A percentile compares a stretch with the other conserved stretches of the same genome.
phyloP scores from a whole-genome alignment of 2,797 vertebrate species.

The Basileuterus tristriatus region DNA sequence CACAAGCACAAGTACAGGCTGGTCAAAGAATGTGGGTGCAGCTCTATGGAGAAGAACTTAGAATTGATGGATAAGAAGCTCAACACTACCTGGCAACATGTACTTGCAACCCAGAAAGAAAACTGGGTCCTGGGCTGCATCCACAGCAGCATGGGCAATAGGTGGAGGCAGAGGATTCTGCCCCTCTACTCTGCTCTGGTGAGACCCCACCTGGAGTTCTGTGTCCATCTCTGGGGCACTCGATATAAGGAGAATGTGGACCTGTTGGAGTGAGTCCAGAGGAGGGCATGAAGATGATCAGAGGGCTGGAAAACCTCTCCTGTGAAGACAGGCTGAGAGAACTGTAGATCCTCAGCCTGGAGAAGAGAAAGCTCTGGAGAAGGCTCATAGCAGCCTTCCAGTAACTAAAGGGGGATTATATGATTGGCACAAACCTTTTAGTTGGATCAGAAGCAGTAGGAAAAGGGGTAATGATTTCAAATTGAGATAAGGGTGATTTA shows the following conservation, averaged over 20 bases:
- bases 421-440: neutral
- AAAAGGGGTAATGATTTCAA: neutral
- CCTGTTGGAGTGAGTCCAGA: neutral
- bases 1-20: neutral
- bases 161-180: neutral
- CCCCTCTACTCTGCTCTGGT: neutral
- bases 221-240: neutral
- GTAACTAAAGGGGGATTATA: neutral
- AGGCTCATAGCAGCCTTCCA: neutral
- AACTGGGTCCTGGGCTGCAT: neutral
- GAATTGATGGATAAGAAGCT: neutral
- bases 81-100: neutral
- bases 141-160: accelerated
- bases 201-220: neutral
- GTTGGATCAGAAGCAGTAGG: neutral
- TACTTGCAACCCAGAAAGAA: neutral
- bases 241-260: neutral
- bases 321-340: neutral
- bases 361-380: neutral
- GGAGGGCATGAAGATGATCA: neutral
- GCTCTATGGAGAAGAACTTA: neutral
- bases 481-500: neutral
- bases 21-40: neutral
- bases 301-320: neutral
- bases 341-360: neutral